Evolutionary conservation across 2,113 vertebrate species (phyloP), one percentile per base, ranked within the genome.

Genomic region (Eonycteris spelaea): DNA sequence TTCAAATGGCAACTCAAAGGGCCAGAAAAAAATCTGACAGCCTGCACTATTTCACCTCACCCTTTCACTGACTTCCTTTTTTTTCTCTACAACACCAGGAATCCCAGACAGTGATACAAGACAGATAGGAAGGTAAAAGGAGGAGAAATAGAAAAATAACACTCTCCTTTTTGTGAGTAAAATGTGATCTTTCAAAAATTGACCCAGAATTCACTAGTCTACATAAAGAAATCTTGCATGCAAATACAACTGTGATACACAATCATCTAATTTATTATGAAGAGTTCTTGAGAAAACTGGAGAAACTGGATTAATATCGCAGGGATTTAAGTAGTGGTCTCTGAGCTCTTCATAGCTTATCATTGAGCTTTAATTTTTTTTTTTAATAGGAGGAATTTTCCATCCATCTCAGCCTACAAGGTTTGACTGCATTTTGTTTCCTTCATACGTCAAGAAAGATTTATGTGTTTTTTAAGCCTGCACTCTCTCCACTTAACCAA

Each of bases 1-100:
- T 97, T 97, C 55, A 86, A 93, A 90, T 57, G 70, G 33, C 38
- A 95, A 90, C 26, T 83, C 68, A 83, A 93, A 95, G n/a, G 28
- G 53, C 21, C 38, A 73, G 78, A 71, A 93, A 89, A 59, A n/a
- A 95, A 96, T 86, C n/a, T 26, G 33, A 38, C 21, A 55, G 26
- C 22, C 63, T 78, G 30, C 26, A 86, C 2, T 91, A 57, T 71
- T 95, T 85, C 61, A n/a, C 9, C 28, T 82, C 63, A 93, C 43
- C n/a, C 57, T 79, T 67, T 80, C 38, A 71, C 18, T 8, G 38
- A 57, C 51, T 80, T 86, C n/a, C 24, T 73, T 96, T 73, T 73
- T 82, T 35, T 43, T 43, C 21, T 43, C 53, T 86, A 90, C 10
- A 74, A 80, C 12, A 38, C 0, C 0, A 77, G 43, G 78, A 89